Percentiles rank a stretch among this genome's conserved stretches.
Evolutionary conservation across 2,888 invertebrate genomes (phyloP).

Genomic region (Rhagophthalmus giganteus): DNA sequence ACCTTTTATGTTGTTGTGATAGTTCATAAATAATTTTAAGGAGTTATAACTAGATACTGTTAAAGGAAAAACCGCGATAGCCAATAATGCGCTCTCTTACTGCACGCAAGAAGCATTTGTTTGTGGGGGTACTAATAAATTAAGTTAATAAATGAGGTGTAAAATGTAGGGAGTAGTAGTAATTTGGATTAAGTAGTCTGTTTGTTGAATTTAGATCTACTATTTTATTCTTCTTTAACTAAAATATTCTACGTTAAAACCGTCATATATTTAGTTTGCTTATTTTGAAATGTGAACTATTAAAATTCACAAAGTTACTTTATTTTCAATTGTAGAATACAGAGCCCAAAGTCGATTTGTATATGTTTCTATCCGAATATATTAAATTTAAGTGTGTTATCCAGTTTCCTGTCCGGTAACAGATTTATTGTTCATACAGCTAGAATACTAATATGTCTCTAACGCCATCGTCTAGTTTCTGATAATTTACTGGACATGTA

Average conservation of each 20-base stretch:
- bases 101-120: slow-evolving; percentile 24
- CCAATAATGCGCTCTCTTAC: slow-evolving; percentile 14
- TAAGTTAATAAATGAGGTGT: slow-evolving; percentile 34
- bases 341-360: slow-evolving; percentile 38
- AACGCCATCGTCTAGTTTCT: slow-evolving; percentile 11
- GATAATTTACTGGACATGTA: slow-evolving; percentile 16
- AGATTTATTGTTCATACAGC: slow-evolving; percentile 33
- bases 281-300: too few species aligned
- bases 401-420: slow-evolving; percentile 34
- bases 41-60: too few species aligned
- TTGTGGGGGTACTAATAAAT: slow-evolving; percentile 31
- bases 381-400: slow-evolving; percentile 39
- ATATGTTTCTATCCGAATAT: slow-evolving; percentile 37
- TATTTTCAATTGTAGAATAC: too few species aligned
- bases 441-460: slow-evolving; percentile 36
- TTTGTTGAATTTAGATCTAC: slow-evolving; percentile 14
- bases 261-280: too few species aligned
- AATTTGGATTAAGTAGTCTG: slow-evolving; percentile 26
- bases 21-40: too few species aligned
- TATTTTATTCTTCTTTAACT: slow-evolving; percentile 10
- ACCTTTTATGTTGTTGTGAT: too few species aligned
- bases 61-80: slow-evolving; percentile 12
- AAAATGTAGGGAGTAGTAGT: slow-evolving; percentile 31
- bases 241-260: too few species aligned
- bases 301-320: too few species aligned